phyloP scores from a whole-genome alignment of 2,888 invertebrate genomes.

The Hyalella azteca region DNA sequence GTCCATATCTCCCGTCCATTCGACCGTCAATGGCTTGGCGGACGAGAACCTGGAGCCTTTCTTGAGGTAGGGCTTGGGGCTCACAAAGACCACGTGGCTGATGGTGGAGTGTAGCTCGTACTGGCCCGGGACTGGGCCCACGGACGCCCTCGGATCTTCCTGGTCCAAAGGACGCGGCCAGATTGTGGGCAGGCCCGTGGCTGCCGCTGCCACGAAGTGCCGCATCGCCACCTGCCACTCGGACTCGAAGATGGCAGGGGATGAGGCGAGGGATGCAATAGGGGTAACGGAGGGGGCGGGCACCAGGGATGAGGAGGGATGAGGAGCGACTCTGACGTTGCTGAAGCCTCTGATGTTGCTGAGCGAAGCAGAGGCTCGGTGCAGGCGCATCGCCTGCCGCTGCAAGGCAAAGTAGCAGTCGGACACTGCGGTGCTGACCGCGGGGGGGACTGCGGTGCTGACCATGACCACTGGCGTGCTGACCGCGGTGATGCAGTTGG shows the following conservation, averaged over 20 bases:
- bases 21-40: neutral
- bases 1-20: neutral
- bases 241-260: neutral
- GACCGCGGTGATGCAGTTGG: constrained; percentile 6
- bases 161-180: neutral
- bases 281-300: neutral
- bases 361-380: neutral
- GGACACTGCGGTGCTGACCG: neutral
- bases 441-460: no score
- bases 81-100: neutral
- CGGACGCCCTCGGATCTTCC: neutral
- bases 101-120: constrained; percentile 12
- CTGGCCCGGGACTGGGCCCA: neutral
- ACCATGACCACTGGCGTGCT: no score
- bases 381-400: neutral
- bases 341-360: neutral
- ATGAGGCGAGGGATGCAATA: no score
- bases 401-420: constrained; percentile 23
- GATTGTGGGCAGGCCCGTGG: neutral
- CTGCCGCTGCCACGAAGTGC: neutral
- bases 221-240: constrained; percentile 16
- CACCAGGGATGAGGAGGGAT: neutral
- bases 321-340: neutral
- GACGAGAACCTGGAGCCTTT: neutral
- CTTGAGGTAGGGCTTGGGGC: neutral